Evolutionary conservation across 1,140 invertebrate species (phyloP).

Genomic region (Trichonephila clavipes): DNA sequence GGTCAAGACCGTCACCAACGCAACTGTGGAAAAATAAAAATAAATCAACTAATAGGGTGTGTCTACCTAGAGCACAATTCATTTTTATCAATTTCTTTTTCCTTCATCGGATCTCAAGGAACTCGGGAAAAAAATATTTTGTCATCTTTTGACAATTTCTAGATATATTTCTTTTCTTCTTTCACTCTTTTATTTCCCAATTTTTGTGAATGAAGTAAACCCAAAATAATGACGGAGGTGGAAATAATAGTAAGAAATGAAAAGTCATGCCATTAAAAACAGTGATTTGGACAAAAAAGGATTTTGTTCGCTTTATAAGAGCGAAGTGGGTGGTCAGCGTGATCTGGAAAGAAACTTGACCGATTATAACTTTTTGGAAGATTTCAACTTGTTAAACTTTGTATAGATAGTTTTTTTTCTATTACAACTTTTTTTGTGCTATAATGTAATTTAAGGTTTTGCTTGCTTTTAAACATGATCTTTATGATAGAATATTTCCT

Average conservation of each 20-base stretch:
- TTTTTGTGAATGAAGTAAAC: background rate
- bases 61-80: background rate
- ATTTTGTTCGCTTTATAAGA: slow-evolving; percentile 9
- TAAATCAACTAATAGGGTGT: background rate
- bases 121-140: slow-evolving; percentile 16
- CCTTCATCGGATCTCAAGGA: background rate
- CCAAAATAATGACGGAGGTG: background rate
- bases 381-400: background rate
- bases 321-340: background rate
- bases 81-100: slow-evolving; percentile 35
- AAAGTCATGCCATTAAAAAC: background rate
- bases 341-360: background rate
- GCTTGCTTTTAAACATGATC: no score
- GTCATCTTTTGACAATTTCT: background rate
- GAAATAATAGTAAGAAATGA: background rate
- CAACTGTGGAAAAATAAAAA: background rate
- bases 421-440: no score
- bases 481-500: no score
- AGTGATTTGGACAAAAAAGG: slow-evolving; percentile 16
- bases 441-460: no score
- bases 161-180: background rate
- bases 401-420: no score
- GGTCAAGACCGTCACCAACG: slow-evolving; percentile 52
- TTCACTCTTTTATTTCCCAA: background rate
- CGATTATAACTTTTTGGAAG: background rate